Conservation (phyloP, 1,140 invertebrate species). For the Melanaphis sacchari region DNA sequence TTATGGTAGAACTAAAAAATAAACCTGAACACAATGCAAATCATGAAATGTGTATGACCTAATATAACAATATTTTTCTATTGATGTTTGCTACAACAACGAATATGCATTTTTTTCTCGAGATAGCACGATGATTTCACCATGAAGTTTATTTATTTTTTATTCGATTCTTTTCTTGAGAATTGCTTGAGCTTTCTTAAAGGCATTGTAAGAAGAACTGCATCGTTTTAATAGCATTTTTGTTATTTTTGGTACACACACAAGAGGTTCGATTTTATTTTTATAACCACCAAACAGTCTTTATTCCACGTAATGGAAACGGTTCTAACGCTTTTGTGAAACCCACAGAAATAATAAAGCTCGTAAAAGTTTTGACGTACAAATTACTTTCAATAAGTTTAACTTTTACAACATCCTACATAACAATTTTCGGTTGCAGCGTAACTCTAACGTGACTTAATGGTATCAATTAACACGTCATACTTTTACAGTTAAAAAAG, state of each 20-base stretch:
- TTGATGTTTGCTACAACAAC: neutral
- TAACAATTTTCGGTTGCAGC: neutral
- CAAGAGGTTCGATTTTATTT: conserved; percentile 22
- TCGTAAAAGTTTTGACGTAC: neutral
- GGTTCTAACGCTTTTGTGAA: neutral
- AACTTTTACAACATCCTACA: conserved; percentile 3
- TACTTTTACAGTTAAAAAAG: neutral
- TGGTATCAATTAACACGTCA: conserved; percentile 25
- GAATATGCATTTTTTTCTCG: neutral
- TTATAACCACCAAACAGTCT: conserved; percentile 19
- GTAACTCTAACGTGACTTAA: neutral
- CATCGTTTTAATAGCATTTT: conserved; percentile 24
- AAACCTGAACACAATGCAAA: conserved; percentile 16
- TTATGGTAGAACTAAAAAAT: neutral
- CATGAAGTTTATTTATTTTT: conserved; percentile 29
- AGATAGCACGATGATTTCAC: neutral
- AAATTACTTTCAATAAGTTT: conserved; percentile 27
- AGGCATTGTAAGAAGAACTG: neutral
- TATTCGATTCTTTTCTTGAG: neutral
- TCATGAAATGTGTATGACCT: neutral
- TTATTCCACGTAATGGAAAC: conserved; percentile 35
- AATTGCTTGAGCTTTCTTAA: conserved; percentile 15
- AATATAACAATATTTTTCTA: neutral
- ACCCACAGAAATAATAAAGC: conserved; percentile 36
- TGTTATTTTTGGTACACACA: neutral